phyloP scores from a whole-genome alignment of 1,140 invertebrate genomes.

The Bacillus rossius region DNA sequence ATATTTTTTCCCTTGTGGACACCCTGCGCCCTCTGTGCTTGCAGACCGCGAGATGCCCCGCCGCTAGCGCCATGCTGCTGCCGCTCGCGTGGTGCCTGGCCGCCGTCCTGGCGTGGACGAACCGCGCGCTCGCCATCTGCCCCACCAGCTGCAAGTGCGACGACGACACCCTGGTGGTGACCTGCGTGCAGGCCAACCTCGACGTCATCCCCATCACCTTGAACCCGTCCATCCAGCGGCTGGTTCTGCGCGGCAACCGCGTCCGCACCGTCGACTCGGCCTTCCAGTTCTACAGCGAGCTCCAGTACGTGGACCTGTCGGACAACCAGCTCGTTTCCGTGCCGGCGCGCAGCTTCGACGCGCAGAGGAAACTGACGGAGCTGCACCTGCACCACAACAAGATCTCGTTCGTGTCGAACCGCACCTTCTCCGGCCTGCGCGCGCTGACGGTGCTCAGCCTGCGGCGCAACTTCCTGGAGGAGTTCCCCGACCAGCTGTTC shows the following conservation, averaged over 20 bases:
- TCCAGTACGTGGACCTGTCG: constrained; percentile 77
- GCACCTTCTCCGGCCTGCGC: constrained; percentile 70
- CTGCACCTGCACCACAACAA: constrained; percentile 81
- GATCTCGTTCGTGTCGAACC: constrained; percentile 69
- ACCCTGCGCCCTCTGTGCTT: no score
- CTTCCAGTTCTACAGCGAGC: constrained; percentile 79
- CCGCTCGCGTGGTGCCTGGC: constrained; percentile 35
- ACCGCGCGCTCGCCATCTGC: constrained; percentile 49
- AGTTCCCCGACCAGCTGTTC: constrained; percentile 69
- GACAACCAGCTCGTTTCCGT: constrained; percentile 77
- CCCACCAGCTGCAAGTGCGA: constrained; percentile 78
- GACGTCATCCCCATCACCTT: constrained; percentile 87
- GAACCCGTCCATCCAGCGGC: constrained; percentile 80
- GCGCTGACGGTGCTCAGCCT: constrained; percentile 74
- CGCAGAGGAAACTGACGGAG: constrained; percentile 72
- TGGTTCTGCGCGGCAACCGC: constrained; percentile 70
- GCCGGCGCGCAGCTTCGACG: constrained; percentile 67
- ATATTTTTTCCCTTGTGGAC: no score
- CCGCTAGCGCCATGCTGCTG: constrained; percentile 18
- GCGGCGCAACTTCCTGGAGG: constrained; percentile 74
- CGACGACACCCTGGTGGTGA: constrained; percentile 81
- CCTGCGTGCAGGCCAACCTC: constrained; percentile 75
- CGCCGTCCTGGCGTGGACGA: constrained; percentile 32
- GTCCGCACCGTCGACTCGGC: constrained; percentile 82
- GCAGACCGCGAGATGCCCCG: constrained; percentile 1